Conservation (phyloP, 1,140 invertebrate genomes). For the Papilio machaon region DNA sequence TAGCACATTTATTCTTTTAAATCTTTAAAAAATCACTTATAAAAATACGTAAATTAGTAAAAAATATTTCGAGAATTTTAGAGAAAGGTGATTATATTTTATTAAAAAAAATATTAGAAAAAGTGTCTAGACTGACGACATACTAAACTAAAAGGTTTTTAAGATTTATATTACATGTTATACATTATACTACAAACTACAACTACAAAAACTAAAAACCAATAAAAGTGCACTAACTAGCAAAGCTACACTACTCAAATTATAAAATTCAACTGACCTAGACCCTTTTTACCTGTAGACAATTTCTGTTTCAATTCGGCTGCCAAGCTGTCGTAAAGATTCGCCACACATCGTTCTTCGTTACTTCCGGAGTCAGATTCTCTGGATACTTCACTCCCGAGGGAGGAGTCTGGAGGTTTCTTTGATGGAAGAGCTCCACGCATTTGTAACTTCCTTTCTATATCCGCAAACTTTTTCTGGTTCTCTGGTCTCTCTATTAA, state of each 20-base stretch:
- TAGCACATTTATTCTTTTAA: no score
- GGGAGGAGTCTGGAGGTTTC: constrained; percentile 84
- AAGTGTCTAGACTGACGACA: no score
- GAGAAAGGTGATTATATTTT: not conserved
- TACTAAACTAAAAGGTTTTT: no score
- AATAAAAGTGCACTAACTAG: constrained; percentile 47
- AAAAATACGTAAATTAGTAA: not conserved
- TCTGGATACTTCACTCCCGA: constrained; percentile 88
- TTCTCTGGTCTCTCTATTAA: constrained; percentile 93
- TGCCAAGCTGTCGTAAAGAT: constrained; percentile 94
- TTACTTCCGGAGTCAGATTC: constrained; percentile 90
- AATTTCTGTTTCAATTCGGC: constrained; percentile 95
- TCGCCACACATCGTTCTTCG: constrained; percentile 84
- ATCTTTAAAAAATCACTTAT: no score
- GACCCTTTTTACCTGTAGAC: constrained; percentile 81
- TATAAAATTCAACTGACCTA: constrained; percentile 72
- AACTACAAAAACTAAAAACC: constrained; percentile 42
- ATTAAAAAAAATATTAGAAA: not conserved
- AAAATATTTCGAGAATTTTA: not conserved
- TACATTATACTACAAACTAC: not conserved
- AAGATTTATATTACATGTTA: no score
- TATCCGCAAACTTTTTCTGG: constrained; percentile 91
- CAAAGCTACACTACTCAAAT: constrained; percentile 57
- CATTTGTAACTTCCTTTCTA: constrained; percentile 86
- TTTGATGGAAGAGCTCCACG: constrained; percentile 77